Percentiles rank a stretch among this genome's conserved stretches.
These are phyloP conservation scores for Lepisosteus oculatus DNA, from an alignment of 2,113 vertebrate genomes.

Conservation along the genomic window DNA sequence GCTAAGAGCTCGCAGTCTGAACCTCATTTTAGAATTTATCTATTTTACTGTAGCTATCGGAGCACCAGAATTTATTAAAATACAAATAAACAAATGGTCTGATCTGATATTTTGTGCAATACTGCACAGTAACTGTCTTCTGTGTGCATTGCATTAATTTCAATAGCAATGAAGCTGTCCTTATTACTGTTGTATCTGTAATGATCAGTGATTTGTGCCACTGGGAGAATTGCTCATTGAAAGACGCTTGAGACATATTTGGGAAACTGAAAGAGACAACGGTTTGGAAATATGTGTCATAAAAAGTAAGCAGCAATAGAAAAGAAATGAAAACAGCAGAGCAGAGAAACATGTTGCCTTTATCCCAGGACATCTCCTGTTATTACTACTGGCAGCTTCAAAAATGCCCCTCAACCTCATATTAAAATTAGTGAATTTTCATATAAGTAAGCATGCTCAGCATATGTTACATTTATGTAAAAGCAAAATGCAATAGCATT, in stretches of 20 bases:
- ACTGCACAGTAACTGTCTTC: not conserved
- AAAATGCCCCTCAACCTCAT: conserved; percentile 29
- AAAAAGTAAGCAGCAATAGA: conserved; percentile 51
- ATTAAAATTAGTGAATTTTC: conserved; percentile 32
- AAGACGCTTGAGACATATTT: conserved; percentile 47
- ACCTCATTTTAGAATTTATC: no score
- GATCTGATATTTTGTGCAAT: no score
- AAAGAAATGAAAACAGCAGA: conserved; percentile 41
- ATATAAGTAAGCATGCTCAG: conserved; percentile 20
- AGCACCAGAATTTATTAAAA: no score
- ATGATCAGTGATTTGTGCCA: conserved; percentile 37
- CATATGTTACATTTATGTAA: conserved; percentile 16
- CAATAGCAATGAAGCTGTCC: not conserved
- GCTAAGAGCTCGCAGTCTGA: no score
- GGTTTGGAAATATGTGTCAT: conserved; percentile 55
- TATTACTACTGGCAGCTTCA: conserved; percentile 44
- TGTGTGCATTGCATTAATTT: no score
- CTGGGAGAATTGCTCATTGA: conserved; percentile 33
- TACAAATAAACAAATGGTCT: no score
- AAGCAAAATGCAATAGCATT: conserved; percentile 21
- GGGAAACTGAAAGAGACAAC: conserved; percentile 49
- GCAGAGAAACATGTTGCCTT: conserved; percentile 33
- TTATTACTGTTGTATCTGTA: not conserved
- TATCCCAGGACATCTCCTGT: conserved; percentile 18
- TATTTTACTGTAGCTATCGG: no score